Conservation (phyloP, 2,113 vertebrate genomes). For the Irena cyanogastra region DNA sequence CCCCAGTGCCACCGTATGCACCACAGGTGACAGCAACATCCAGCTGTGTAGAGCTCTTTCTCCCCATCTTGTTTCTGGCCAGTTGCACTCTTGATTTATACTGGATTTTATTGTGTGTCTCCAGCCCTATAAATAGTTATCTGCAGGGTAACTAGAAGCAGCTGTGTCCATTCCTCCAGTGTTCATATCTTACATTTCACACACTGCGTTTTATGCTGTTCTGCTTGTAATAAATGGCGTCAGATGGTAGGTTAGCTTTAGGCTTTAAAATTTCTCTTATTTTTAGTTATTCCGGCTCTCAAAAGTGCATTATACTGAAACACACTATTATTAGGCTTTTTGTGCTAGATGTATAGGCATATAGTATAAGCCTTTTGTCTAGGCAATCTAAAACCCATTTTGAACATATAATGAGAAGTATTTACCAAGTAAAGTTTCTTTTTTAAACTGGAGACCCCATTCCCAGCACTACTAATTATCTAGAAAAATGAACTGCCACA, state of each 20-base stretch:
- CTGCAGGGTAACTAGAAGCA: not conserved
- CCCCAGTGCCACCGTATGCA: not conserved
- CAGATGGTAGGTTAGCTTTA: constrained; percentile 15
- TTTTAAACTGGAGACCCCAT: constrained; percentile 8
- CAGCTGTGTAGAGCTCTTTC: rapidly evolving
- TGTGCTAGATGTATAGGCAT: not conserved
- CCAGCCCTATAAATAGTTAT: not conserved
- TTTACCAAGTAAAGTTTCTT: constrained; percentile 31
- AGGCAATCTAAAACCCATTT: constrained; percentile 32
- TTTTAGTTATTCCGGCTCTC: constrained; percentile 18
- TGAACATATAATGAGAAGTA: constrained; percentile 21
- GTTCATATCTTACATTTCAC: not conserved
- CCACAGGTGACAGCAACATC: not conserved
- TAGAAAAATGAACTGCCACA: constrained; percentile 12
- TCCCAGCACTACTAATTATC: not conserved
- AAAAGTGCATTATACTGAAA: constrained; percentile 1
- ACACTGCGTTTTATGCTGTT: not conserved
- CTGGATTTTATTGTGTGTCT: not conserved
- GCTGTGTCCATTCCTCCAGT: not conserved
- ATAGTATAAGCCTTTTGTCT: constrained; percentile 20
- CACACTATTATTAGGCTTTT: not conserved
- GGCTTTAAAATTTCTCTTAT: not conserved
- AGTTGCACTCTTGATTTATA: not conserved
- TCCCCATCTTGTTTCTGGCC: not conserved
- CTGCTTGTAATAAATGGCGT: not conserved